Evolutionary conservation across 2,113 vertebrate species (phyloP), one percentile per base, ranked within the genome.

Genomic region (Chloroceryle aenea): DNA sequence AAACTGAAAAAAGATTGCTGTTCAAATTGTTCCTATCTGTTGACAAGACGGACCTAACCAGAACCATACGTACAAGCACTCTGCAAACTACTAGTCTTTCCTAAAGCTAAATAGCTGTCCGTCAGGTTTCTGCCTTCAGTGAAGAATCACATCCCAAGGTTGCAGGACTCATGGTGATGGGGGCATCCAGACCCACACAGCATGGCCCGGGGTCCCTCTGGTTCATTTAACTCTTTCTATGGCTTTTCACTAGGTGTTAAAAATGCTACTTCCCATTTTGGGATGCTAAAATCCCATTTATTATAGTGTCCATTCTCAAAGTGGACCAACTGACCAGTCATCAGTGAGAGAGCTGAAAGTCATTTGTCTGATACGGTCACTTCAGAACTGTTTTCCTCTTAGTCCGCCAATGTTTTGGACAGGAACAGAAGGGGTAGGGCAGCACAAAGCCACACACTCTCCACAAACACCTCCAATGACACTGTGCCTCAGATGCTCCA

Each of bases 401-500:
- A 13, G 3, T 7, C 1, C 11, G n/a, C 15, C 7, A 61, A 1
- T 1, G 50, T 34, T 55, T 9, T 15, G 16, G 12, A 43, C 6
- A 47, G 22, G 14, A 87, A 27, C 16, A 6, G 14, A 71, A 50
- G 20, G 6, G 13, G 7, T 20, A 2, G 12, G 4, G 38, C 11
- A 14, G 43, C 58, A 69, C 61, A 85, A 87, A 61, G 75, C 11
- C 40, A 32, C 26, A n/a, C 0, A 0, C 9, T 59, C 13, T 40
- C 38, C 47, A 10, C 30, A 63, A 74, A 74, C 27, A 74, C 5
- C 7, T 79, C 58, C 21, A 61, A 34, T 17, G 47, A 23, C 81
- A 48, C 9, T 0, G 0, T 30, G 45, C 27, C 21, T 74, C 1
- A 0, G 29, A 45, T 3, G 11, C 5, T 13, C 12, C 0, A 0